These are phyloP conservation scores for Tachypleus tridentatus DNA, from an alignment of 1,140 invertebrate species.

Conservation along the genomic window DNA sequence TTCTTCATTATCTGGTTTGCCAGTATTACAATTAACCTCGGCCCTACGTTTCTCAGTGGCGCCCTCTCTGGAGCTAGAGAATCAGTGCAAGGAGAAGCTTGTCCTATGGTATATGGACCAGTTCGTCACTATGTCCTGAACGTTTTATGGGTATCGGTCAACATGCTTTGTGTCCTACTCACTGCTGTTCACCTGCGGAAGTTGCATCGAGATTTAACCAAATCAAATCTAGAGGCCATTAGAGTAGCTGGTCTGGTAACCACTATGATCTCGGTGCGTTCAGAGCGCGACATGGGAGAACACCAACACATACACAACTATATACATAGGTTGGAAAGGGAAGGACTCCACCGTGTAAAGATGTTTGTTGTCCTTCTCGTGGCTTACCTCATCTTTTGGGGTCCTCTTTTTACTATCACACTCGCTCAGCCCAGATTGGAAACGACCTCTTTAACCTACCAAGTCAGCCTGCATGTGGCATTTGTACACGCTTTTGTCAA, in stretches of 20 bases:
- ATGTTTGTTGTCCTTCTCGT: constrained; percentile 74
- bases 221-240: constrained; percentile 52
- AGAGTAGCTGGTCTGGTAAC: constrained; percentile 57
- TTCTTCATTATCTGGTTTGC: constrained; percentile 86
- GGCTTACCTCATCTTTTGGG: constrained; percentile 75
- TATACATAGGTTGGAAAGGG: constrained; percentile 57
- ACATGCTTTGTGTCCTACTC: constrained; percentile 65
- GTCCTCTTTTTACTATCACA: constrained; percentile 70
- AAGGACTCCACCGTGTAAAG: constrained; percentile 48
- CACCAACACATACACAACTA: constrained; percentile 54
- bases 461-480: constrained; percentile 71
- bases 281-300: constrained; percentile 22
- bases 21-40: constrained; percentile 69
- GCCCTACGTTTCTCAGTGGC: constrained; percentile 74
- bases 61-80: constrained; percentile 46
- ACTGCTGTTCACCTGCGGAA: constrained; percentile 71
- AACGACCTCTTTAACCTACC: constrained; percentile 35
- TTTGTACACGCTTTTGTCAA: constrained; percentile 77
- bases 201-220: constrained; percentile 67
- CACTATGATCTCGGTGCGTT: constrained; percentile 50
- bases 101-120: constrained; percentile 57
- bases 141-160: constrained; percentile 76
- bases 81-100: constrained; percentile 51
- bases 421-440: constrained; percentile 37
- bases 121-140: constrained; percentile 78